Conservation (phyloP, 2,113 vertebrate genomes). For the Rhegmatorhina hoffmannsi region DNA sequence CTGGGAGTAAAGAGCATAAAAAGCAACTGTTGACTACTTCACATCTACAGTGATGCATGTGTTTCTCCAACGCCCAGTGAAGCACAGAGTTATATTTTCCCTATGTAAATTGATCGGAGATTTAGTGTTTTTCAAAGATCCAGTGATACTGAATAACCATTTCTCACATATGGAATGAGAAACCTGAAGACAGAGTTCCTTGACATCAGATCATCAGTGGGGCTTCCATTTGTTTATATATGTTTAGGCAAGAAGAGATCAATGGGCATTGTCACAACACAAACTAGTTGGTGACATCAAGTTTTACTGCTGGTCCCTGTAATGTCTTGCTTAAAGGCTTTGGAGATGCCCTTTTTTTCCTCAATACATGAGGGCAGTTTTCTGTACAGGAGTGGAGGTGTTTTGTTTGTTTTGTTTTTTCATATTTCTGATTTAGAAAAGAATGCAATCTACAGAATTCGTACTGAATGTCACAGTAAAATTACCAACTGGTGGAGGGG, state of each 20-base stretch:
- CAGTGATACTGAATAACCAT: neutral
- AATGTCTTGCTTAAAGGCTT: neutral
- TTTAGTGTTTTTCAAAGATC: neutral
- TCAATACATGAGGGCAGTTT: neutral
- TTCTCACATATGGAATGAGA: neutral
- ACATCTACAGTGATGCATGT: neutral
- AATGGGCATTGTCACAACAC: neutral
- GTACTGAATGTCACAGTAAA: neutral
- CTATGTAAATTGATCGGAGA: slow-evolving; percentile 4
- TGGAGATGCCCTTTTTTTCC: neutral
- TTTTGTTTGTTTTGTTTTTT: neutral
- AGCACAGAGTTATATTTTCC: slow-evolving; percentile 18
- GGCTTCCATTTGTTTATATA: neutral
- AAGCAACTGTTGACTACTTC: neutral
- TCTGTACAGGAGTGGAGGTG: neutral
- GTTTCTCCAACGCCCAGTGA: neutral
- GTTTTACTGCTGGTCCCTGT: neutral
- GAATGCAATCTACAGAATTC: neutral
- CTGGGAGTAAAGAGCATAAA: neutral
- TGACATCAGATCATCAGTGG: neutral
- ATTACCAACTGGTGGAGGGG: neutral
- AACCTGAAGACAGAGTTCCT: neutral
- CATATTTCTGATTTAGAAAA: neutral
- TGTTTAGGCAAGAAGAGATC: neutral
- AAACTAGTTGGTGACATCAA: neutral